Evolutionary conservation across 2,797 vertebrate genomes (phyloP), one percentile per base, ranked within the genome.

Genomic region (Threskiornis aethiopicus): DNA sequence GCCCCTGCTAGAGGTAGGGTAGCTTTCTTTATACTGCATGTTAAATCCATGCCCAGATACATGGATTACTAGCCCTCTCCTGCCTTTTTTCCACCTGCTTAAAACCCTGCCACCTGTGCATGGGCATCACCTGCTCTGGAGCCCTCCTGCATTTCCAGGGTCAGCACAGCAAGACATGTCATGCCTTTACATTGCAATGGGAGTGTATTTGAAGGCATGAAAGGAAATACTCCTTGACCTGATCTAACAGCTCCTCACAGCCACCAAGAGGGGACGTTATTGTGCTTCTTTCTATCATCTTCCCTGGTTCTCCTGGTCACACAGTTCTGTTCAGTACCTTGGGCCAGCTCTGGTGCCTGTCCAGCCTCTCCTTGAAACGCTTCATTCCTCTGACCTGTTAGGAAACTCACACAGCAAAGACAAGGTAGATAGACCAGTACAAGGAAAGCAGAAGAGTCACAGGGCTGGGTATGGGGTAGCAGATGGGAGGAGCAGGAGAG

Each of bases 391-490:
- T 55, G 44, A 73, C 15, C 42, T 29, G 6, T 58, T 29, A 55
- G 76, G 19, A 91, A 67, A 47, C 33, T 81, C 8, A 3, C 3
- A 3, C 13, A 55, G 33, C 5, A 69, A 41, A 82, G 46, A 42
- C 42, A 70, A 90, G 6, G 6, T 22, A 84, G 58, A 14, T 16
- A 24, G 42, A n/a, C 33, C 14, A 31, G 24, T 11, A 35, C 14
- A 58, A 83, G 33, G n/a, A 46, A 78, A 77, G 25, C 9, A 87
- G 44, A 55, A 42, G 18, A 46, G 17, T 55, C 19, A 37, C 16
- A 18, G 39, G 10, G 7, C 11, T 79, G 16, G 2, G 3, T 46
- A 9, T 49, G 26, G 11, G 3, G 17, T 10, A 46, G 26, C 0
- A 2, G 33, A 21, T 41, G 21, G 64, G 51, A 87, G 18, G 19